Conservation (phyloP, 2,888 invertebrate species). For the Temnothorax rugatulus region DNA sequence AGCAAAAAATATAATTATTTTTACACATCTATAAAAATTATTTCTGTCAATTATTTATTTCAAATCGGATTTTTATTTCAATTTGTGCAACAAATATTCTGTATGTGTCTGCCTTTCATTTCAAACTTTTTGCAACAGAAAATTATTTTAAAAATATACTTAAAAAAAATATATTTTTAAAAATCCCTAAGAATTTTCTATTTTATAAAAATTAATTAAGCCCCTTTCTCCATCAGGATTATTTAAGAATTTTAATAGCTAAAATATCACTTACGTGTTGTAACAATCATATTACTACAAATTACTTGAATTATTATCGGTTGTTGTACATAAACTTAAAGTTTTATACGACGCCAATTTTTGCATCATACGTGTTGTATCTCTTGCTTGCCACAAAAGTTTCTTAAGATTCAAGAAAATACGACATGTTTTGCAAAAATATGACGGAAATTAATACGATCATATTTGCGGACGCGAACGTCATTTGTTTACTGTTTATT, state of each 20-base stretch:
- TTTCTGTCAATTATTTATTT: neutral
- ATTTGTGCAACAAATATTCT: neutral
- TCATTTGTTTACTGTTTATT: neutral
- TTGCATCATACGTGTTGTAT: neutral
- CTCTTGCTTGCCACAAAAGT: neutral
- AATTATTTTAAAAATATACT: neutral
- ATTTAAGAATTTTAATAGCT: neutral
- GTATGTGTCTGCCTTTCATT: neutral
- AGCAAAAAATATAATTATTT: too few species aligned
- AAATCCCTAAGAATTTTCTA: neutral
- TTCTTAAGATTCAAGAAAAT: neutral
- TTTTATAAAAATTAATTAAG: neutral
- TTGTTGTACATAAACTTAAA: neutral
- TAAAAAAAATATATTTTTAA: neutral
- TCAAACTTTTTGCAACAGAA: neutral
- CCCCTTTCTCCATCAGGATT: neutral
- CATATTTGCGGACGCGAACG: neutral
- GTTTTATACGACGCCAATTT: neutral
- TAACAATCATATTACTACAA: neutral
- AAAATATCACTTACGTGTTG: neutral
- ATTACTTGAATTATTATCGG: neutral
- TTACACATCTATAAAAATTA: too few species aligned
- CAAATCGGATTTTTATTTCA: neutral
- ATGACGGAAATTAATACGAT: neutral
- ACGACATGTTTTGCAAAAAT: neutral